phyloP scores from a whole-genome alignment of 2,113 vertebrate species.

The Psittacula cyanocephala region DNA sequence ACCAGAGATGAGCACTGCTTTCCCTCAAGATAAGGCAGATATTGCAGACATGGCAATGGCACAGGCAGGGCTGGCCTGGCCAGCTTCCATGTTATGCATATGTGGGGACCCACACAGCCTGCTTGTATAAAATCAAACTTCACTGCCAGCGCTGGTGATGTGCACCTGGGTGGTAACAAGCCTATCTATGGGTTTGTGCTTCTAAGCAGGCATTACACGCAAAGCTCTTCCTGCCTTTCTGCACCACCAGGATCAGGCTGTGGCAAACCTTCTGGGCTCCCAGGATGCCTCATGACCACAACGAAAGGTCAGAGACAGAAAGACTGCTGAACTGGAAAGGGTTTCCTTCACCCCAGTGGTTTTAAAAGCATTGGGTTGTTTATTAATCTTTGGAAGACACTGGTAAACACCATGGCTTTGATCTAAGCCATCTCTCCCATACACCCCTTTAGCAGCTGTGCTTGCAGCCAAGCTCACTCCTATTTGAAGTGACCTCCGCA shows the following conservation, averaged over 20 bases:
- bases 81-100: not conserved
- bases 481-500: not conserved
- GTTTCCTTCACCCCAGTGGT: not conserved
- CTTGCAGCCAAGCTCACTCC: not conserved
- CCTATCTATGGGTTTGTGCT: not conserved
- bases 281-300: not conserved
- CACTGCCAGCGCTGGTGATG: not conserved
- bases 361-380: not conserved
- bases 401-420: not conserved
- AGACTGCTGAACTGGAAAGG: not conserved
- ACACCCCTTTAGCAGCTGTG: not conserved
- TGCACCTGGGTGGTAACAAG: not conserved
- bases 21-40: not conserved
- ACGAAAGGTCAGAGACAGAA: not conserved
- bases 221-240: not conserved
- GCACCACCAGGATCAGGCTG: not conserved
- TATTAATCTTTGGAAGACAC: not conserved
- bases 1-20: not conserved
- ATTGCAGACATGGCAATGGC: not conserved
- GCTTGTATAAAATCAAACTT: not conserved
- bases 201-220: not conserved
- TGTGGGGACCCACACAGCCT: not conserved
- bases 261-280: not conserved
- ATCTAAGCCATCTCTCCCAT: not conserved
- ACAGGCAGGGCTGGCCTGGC: not conserved